Evolutionary conservation across 2,888 invertebrate genomes (phyloP).

Genomic region (Hypercompe scribonia): DNA sequence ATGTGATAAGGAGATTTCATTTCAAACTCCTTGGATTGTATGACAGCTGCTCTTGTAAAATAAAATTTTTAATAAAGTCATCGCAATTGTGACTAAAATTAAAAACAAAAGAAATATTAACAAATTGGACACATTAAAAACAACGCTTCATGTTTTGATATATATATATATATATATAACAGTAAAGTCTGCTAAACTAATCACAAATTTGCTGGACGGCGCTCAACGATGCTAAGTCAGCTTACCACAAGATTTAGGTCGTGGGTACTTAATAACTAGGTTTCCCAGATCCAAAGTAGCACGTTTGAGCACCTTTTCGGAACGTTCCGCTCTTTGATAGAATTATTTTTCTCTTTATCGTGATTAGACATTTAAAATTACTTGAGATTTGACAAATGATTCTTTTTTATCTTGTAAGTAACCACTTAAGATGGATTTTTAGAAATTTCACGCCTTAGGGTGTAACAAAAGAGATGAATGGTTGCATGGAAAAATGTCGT

Average conservation of each 20-base stretch:
- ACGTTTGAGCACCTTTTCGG: slow-evolving; percentile 54
- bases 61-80: background rate
- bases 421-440: no score
- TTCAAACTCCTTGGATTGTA: no score
- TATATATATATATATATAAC: slow-evolving; percentile 40
- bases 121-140: slow-evolving; percentile 27
- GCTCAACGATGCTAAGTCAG: slow-evolving; percentile 41
- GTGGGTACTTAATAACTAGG: slow-evolving; percentile 57
- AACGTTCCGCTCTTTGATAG: slow-evolving; percentile 16
- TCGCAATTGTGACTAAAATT: slow-evolving; percentile 9
- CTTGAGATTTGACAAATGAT: no score
- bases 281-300: slow-evolving; percentile 43
- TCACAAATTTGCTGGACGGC: slow-evolving; percentile 36
- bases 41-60: background rate
- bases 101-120: slow-evolving; percentile 26
- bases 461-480: no score
- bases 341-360: no score
- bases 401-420: no score
- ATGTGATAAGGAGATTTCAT: background rate
- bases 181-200: slow-evolving; percentile 48
- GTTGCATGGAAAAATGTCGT: no score
- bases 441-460: no score
- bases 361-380: no score
- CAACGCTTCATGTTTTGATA: slow-evolving; percentile 23
- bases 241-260: slow-evolving; percentile 63